These are phyloP conservation scores for Plemyria rubiginata DNA, from an alignment of 2,888 invertebrate species.

Conservation along the genomic window DNA sequence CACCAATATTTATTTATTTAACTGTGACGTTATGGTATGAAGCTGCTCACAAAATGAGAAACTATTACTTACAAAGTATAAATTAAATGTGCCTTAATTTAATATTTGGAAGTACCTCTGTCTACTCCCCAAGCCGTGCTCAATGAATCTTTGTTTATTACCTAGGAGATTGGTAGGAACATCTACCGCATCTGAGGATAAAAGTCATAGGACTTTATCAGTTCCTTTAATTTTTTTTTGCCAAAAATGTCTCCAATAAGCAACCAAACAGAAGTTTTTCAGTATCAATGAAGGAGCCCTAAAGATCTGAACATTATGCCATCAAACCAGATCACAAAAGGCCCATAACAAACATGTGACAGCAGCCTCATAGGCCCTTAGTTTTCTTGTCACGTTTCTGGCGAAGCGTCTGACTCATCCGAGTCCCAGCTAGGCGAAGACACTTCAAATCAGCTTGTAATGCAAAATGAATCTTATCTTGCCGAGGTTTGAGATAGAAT, in stretches of 20 bases:
- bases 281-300: constrained; percentile 1
- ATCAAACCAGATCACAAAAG: constrained; percentile 27
- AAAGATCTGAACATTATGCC: constrained; percentile 18
- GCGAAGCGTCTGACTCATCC: constrained; percentile 68
- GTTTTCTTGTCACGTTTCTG: constrained; percentile 69
- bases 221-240: too few species aligned
- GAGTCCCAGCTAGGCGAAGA: constrained; percentile 35
- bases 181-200: too few species aligned
- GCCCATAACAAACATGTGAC: constrained; percentile 29
- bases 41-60: too few species aligned
- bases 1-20: too few species aligned
- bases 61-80: too few species aligned
- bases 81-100: too few species aligned
- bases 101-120: too few species aligned
- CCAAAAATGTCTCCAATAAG: not conserved
- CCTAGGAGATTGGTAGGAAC: too few species aligned
- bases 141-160: too few species aligned
- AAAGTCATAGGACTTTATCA: too few species aligned
- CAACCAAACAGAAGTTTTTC: not conserved
- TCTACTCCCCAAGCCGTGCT: too few species aligned
- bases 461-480: constrained; percentile 3
- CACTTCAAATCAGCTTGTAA: constrained; percentile 2
- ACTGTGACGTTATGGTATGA: too few species aligned
- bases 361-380: constrained; percentile 18
- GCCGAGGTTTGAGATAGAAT: not conserved